phyloP scores from a whole-genome alignment of 2,888 invertebrate genomes.

The Chrysolina oricalcia region DNA sequence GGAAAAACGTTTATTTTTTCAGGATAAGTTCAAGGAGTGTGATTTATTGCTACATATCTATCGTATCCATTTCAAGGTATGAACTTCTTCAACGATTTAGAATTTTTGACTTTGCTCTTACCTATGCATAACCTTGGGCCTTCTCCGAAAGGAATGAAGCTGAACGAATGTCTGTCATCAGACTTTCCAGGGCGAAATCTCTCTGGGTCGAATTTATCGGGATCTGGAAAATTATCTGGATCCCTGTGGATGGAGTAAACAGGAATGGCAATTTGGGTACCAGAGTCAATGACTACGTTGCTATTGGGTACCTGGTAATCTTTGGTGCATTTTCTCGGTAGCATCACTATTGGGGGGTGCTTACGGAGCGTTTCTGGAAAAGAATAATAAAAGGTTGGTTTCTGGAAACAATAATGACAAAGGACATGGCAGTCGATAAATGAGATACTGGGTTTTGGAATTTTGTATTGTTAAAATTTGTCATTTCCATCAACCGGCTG shows the following conservation, averaged over 20 bases:
- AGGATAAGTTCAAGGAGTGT: too few relatives aligned
- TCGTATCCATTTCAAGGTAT: too few relatives aligned
- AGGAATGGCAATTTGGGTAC: slow-evolving; percentile 53
- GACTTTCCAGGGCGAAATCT: slow-evolving; percentile 75
- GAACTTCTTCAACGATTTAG: too few relatives aligned
- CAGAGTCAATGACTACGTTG: slow-evolving; percentile 52
- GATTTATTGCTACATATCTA: too few relatives aligned
- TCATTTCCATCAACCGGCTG: too few relatives aligned
- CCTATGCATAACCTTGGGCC: slow-evolving; percentile 76
- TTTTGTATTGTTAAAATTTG: too few relatives aligned
- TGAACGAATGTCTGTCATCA: slow-evolving; percentile 70
- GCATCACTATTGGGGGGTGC: slow-evolving; percentile 53
- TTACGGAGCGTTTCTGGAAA: slow-evolving; percentile 59
- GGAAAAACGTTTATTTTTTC: too few relatives aligned
- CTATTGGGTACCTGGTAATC: slow-evolving; percentile 57
- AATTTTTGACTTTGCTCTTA: slow-evolving; percentile 61
- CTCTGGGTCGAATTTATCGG: slow-evolving; percentile 77
- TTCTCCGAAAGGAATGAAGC: slow-evolving; percentile 73
- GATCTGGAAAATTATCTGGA: slow-evolving; percentile 71
- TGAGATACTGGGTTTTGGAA: too few relatives aligned
- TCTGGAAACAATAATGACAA: too few relatives aligned
- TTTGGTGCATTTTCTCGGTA: slow-evolving; percentile 56
- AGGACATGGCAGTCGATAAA: too few relatives aligned
- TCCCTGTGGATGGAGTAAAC: slow-evolving; percentile 57
- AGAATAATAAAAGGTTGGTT: too few relatives aligned